Conservation (phyloP, 2,888 invertebrate genomes). For the Dryocosmus kuriphilus region DNA sequence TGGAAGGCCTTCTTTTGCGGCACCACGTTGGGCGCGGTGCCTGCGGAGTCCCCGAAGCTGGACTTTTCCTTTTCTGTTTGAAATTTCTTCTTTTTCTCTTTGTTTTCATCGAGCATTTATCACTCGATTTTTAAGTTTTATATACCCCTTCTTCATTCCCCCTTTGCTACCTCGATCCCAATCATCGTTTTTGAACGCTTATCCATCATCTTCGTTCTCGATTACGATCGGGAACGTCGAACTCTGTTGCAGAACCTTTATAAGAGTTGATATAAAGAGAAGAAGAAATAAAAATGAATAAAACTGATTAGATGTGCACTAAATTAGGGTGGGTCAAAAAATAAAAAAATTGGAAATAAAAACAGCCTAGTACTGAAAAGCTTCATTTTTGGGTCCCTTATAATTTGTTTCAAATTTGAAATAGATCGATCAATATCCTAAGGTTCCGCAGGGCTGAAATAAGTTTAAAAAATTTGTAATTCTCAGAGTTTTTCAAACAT, state of each 20-base stretch:
- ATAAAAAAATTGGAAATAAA: too few relatives aligned
- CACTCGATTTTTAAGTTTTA: conserved; percentile 11
- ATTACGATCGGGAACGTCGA: conserved; percentile 59
- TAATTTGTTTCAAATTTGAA: too few relatives aligned
- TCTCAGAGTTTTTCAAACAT: too few relatives aligned
- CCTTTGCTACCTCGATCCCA: background rate
- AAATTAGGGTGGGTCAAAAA: too few relatives aligned
- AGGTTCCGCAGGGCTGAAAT: too few relatives aligned
- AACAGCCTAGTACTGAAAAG: too few relatives aligned
- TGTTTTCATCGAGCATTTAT: background rate
- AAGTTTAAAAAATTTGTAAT: too few relatives aligned
- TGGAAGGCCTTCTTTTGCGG: background rate
- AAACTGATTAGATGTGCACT: background rate
- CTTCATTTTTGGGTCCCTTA: too few relatives aligned
- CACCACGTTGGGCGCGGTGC: background rate
- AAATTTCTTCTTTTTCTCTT: background rate
- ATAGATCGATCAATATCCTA: too few relatives aligned
- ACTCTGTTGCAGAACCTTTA: conserved; percentile 6
- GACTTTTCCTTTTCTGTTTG: background rate
- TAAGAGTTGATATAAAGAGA: background rate
- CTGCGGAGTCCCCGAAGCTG: background rate
- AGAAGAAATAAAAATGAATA: background rate
- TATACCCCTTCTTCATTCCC: background rate
- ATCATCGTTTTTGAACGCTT: conserved; percentile 44
- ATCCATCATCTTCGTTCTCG: conserved; percentile 64